These are phyloP conservation scores for Drosophila tsacasi DNA, from an alignment of 1,140 invertebrate genomes.

Conservation along the genomic window DNA sequence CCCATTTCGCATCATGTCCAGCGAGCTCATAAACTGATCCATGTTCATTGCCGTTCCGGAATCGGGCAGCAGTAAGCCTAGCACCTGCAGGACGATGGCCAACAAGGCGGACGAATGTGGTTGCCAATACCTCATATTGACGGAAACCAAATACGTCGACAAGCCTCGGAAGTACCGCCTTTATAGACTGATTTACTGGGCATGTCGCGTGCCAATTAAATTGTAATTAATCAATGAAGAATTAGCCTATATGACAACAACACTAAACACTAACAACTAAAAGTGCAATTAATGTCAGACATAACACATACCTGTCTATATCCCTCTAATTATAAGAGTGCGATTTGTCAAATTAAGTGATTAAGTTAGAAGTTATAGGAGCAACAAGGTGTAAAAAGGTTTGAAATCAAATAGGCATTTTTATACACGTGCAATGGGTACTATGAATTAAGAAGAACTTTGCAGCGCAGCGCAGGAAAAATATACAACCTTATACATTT, in stretches of 20 bases:
- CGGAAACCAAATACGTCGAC: conserved; percentile 5
- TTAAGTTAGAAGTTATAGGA: conserved; percentile 63
- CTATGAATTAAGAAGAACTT: neutral
- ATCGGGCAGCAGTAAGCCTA: conserved; percentile 4
- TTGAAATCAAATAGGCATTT: conserved; percentile 20
- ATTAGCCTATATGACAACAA: neutral
- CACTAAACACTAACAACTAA: neutral
- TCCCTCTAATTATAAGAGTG: conserved; percentile 40
- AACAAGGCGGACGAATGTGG: conserved; percentile 2
- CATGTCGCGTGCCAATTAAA: conserved; percentile 38
- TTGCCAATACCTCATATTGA: conserved; percentile 27
- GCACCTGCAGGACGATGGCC: conserved; percentile 27
- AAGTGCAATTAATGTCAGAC: conserved; percentile 20
- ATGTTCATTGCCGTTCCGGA: conserved; percentile 58
- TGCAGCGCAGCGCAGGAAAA: too few relatives aligned
- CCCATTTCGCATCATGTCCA: conserved; percentile 80
- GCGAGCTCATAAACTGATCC: conserved; percentile 74
- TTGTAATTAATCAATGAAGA: conserved; percentile 31
- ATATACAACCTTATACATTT: neutral
- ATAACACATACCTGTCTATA: conserved; percentile 21
- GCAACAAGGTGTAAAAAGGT: conserved; percentile 69
- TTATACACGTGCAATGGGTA: neutral
- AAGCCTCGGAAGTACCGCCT: neutral
- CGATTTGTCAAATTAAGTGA: conserved; percentile 47
- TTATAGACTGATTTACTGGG: conserved; percentile 33